phyloP scores from a whole-genome alignment of 2,797 vertebrate genomes.

The Sitta carolinensis region DNA sequence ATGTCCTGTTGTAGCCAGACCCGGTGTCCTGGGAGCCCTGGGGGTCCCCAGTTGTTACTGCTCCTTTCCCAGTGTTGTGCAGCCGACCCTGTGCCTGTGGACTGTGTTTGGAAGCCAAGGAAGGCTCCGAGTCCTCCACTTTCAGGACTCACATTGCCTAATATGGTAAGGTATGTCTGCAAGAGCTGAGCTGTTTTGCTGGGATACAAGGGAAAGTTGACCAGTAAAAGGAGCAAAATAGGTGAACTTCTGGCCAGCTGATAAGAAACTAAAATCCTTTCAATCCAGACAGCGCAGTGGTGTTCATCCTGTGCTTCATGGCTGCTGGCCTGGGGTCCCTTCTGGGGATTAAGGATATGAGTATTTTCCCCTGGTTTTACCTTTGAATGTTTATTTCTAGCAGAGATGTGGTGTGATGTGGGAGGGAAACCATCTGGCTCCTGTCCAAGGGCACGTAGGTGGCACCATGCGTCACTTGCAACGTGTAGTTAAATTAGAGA shows the following conservation, averaged over 20 bases:
- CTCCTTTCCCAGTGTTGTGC: background rate
- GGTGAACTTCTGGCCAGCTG: slow-evolving; percentile 2
- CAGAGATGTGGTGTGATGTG: background rate
- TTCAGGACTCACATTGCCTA: slow-evolving; percentile 71
- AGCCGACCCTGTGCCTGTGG: background rate
- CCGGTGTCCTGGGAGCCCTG: background rate
- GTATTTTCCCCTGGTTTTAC: background rate
- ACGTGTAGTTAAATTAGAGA: background rate
- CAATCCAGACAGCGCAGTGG: fast-evolving
- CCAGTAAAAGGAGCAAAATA: background rate
- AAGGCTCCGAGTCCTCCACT: background rate
- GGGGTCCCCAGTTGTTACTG: background rate
- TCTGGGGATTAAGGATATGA: background rate
- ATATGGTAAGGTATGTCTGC: slow-evolving; percentile 83
- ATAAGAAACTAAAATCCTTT: background rate
- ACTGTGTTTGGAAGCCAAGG: background rate
- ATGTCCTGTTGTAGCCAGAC: background rate
- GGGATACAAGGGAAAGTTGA: background rate
- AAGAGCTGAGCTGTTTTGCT: background rate
- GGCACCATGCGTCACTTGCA: background rate
- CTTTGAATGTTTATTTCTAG: slow-evolving; percentile 18
- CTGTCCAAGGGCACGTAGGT: background rate
- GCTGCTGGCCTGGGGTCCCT: background rate
- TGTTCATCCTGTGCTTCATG: background rate
- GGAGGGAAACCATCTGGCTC: background rate